phyloP scores from a whole-genome alignment of 2,113 vertebrate genomes.

The Perca flavescens region DNA sequence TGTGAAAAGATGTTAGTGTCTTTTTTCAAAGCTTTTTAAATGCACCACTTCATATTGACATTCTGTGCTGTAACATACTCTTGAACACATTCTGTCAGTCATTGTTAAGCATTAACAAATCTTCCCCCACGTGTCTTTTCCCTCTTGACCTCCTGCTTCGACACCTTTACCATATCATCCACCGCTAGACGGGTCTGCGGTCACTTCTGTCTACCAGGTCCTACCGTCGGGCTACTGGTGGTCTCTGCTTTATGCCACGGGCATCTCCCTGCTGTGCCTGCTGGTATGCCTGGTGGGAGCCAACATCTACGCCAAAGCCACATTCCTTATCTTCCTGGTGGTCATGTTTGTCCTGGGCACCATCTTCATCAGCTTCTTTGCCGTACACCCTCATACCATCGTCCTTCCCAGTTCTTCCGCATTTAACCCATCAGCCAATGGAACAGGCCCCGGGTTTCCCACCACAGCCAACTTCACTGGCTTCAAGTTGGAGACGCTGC shows the following conservation, averaged over 20 bases:
- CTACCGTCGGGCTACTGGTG: constrained; percentile 92
- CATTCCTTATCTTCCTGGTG: constrained; percentile 92
- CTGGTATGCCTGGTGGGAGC: constrained; percentile 91
- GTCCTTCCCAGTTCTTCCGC: constrained; percentile 56
- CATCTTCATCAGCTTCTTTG: constrained; percentile 91
- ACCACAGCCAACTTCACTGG: constrained; percentile 85
- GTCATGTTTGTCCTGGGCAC: constrained; percentile 87
- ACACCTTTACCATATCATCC: neutral
- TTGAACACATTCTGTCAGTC: neutral
- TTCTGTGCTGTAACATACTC: neutral
- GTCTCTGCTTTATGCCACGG: constrained; percentile 87
- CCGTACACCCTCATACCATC: constrained; percentile 77
- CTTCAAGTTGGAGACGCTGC: constrained; percentile 88
- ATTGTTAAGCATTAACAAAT: neutral
- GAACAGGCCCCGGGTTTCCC: constrained; percentile 35
- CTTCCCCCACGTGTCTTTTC: neutral
- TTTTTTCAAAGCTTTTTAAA: too few relatives aligned
- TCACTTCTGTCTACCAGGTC: constrained; percentile 63
- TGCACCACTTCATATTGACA: neutral
- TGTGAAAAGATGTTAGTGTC: too few relatives aligned
- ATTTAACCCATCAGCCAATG: constrained; percentile 40
- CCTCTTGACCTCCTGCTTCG: neutral
- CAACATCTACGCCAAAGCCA: constrained; percentile 92
- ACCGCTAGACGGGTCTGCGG: constrained; percentile 57
- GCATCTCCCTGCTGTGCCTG: constrained; percentile 87